Base-by-base conservation (phyloP, 2,113 vertebrate genomes). In the Tor tambroides region DNA sequence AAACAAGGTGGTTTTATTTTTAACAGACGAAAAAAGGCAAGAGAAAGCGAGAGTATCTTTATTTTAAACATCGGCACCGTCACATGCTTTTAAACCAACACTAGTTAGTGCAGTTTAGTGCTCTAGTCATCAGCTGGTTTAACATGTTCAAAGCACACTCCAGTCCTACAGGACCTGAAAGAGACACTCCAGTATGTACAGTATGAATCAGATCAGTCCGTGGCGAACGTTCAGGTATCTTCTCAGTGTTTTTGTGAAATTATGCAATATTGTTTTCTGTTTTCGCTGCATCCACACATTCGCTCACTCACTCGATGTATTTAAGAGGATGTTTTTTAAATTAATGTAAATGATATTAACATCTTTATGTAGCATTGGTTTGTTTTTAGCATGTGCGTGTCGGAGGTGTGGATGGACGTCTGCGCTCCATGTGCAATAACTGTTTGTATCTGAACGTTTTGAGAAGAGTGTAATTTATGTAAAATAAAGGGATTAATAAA, bases 381-480 rank as follows among this genome's bases (percentile, higher is more conserved):
- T 80, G 80, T 71, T 83, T 87, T 82, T 91, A 92, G 95, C 92
- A 93, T 94, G 93, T 95, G 35, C 87, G 89, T 93, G 92, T 90
- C 91, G 87, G 85, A 89, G 92, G 91, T 95, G 94, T 94, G 94
- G 90, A 94, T 94, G 88, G 95, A 94, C 93, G 93, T 94, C 94
- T 93, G 93, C 91, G 26, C 63, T 30, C 94, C 94, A 95, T 95
- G 96, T 97, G 96, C 96, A 96, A 96, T 96, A 96, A 96, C 95
- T 95, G 96, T 95, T 96, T 96, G 96, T 95, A 95, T 95, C 90
- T 94, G 92, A 95, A 77, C 86, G 69, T 85, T 88, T 91, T 84
- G 74, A 85, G 84, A 92, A 93, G 92, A 93, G 93, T 96, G 94
- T 96, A 96, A 97, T 96, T 96, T 96, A 96, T 96, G 96, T 96